phyloP scores from a whole-genome alignment of 2,797 vertebrate species.

The Anguilla marmorata region DNA sequence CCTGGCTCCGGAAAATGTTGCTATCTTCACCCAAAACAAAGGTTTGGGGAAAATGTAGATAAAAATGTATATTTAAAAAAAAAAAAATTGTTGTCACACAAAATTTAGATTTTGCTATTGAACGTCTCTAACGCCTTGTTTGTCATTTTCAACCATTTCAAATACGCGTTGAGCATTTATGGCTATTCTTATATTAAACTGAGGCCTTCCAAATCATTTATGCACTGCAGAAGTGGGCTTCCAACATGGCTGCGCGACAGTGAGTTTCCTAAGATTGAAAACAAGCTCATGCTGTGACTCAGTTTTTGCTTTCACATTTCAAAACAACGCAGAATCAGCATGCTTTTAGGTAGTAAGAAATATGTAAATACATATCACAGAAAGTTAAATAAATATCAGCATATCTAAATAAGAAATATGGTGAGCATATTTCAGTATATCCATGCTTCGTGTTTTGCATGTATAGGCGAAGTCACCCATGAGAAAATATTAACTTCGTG shows the following conservation, averaged over 20 bases:
- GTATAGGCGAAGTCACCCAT: neutral
- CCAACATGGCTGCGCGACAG: slow-evolving; percentile 50
- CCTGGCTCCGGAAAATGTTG: neutral
- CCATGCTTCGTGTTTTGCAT: neutral
- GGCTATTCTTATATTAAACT: slow-evolving; percentile 63
- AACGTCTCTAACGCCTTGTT: slow-evolving; percentile 90
- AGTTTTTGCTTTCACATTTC: neutral
- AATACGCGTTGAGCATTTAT: slow-evolving; percentile 81
- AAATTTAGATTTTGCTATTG: slow-evolving; percentile 73
- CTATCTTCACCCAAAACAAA: neutral
- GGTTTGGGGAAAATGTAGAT: neutral
- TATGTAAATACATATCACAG: neutral
- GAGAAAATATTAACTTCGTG: neutral
- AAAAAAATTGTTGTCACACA: neutral
- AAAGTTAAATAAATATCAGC: neutral
- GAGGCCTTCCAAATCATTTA: slow-evolving; percentile 49
- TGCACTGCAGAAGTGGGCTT: slow-evolving; percentile 48
- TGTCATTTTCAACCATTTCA: slow-evolving; percentile 85
- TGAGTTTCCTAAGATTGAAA: slow-evolving; percentile 30
- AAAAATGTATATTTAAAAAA: neutral
- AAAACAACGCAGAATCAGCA: neutral
- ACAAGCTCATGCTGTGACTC: slow-evolving; percentile 24
- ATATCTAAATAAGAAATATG: neutral
- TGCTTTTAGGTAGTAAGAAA: neutral
- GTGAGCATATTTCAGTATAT: neutral